Conservation (phyloP, 2,888 invertebrate species). For the Copidosoma aretas region DNA sequence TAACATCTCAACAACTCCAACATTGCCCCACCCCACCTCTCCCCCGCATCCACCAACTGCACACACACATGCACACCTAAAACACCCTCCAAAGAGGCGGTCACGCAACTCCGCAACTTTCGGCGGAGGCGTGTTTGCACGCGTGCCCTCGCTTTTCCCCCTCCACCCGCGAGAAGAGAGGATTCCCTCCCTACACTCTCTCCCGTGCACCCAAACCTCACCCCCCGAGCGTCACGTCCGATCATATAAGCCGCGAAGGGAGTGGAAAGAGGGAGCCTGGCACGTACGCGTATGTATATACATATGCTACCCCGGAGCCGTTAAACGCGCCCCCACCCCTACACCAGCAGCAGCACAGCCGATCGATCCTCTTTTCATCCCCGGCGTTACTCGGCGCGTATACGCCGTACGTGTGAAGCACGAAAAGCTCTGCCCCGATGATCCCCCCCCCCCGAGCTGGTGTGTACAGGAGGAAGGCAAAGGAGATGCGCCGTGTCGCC, state of each 20-base stretch:
- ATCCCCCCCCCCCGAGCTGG: too few species aligned
- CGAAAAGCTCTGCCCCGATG: too few species aligned
- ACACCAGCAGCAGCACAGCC: constrained; percentile 12
- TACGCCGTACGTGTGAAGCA: too few species aligned
- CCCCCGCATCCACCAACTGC: neutral
- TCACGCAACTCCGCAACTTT: constrained; percentile 32
- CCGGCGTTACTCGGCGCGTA: neutral
- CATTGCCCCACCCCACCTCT: neutral
- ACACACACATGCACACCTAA: too few species aligned
- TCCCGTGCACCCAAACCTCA: neutral
- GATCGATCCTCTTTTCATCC: constrained; percentile 37
- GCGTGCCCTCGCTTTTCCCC: neutral
- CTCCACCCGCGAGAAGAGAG: neutral
- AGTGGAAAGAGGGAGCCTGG: neutral
- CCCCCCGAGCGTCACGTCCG: constrained; percentile 13
- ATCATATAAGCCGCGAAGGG: constrained; percentile 13
- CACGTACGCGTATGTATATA: constrained; percentile 10
- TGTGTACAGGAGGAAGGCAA: too few species aligned
- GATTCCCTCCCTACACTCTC: neutral
- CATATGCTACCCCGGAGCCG: constrained; percentile 16
- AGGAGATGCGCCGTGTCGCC: too few species aligned
- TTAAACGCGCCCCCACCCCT: constrained; percentile 26
- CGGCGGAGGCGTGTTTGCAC: constrained; percentile 19
- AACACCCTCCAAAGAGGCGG: constrained; percentile 9
- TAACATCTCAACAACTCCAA: neutral